Conservation (phyloP, 2,888 invertebrate genomes). For the Tenthredo livida region DNA sequence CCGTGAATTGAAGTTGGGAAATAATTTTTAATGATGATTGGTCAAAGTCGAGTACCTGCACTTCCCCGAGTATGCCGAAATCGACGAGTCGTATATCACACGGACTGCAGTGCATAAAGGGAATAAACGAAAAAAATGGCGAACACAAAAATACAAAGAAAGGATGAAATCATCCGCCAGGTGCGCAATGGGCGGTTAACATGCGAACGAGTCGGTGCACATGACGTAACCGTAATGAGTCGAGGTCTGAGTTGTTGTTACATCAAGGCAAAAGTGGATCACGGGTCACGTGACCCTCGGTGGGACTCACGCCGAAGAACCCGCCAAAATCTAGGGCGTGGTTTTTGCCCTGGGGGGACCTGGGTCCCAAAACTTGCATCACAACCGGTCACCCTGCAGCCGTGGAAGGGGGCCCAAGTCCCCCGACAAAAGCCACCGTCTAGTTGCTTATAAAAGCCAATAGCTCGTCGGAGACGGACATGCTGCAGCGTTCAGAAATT, state of each 20-base stretch:
- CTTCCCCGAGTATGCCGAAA: neutral
- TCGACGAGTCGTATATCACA: neutral
- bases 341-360: conserved; percentile 33
- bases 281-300: conserved; percentile 41
- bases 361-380: neutral
- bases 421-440: neutral
- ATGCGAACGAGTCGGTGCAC: conserved; percentile 27
- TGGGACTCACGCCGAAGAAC: conserved; percentile 15
- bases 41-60: neutral
- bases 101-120: neutral
- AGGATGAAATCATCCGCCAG: conserved; percentile 40
- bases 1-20: conserved; percentile 12
- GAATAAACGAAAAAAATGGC: neutral
- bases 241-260: conserved; percentile 32
- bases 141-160: neutral
- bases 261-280: conserved; percentile 45
- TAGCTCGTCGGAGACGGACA: neutral
- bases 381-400: conserved; percentile 12
- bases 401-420: neutral
- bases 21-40: conserved; percentile 6
- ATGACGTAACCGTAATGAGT: conserved; percentile 47
- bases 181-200: conserved; percentile 32
- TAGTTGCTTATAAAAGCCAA: conserved; percentile 16
- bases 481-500: neutral
- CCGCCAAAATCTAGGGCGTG: conserved; percentile 53